Base-by-base conservation (phyloP, 2,797 vertebrate genomes). In the Brachyalestes nurse region DNA sequence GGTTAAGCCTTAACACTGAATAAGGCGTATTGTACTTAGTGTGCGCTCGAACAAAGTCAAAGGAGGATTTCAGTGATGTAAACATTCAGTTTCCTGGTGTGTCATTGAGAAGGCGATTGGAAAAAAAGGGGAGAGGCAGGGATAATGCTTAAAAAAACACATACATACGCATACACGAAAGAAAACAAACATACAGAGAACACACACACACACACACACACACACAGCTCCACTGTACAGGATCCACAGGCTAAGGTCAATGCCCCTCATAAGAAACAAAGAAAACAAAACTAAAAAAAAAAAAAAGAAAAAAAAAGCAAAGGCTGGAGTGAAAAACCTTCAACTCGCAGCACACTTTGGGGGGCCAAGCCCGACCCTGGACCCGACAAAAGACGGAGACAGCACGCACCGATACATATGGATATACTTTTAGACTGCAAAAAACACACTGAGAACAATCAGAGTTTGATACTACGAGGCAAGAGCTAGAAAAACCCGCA, bases 1-100 rank as follows among this genome's bases (percentile, higher is more conserved):
- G 78, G 71, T 62, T n/a, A 40, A 73, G 79, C 82, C 78, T 83
- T 69, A 86, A 91, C 88, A 90, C 92, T 90, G 92, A 93, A 92
- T 94, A 94, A 94, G 93, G 93, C 91, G 90, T 89, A 87, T 91
- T 92, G 92, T 94, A 93, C 92, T 93, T 91, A 92, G 93, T 93
- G 92, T 94, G 93, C 86, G 88, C 89, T 94, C 91, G 91, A 91
- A 89, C 90, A 91, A 94, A 94, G 89, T 93, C 88, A 92, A 88
- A 92, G 88, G 55, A 91, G 93, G 92, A 93, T 92, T 91, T 87
- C 81, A 92, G 91, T 92, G 93, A 94, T 95, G 95, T 95, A 95
- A 95, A 95, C 95, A 95, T 95, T 95, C 92, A 91, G 87, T 91
- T 93, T 89, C 89, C 90, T 90, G 91, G 83, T 80, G 91, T 93